A percentile compares a stretch with the other conserved stretches of the same genome.
These are phyloP conservation scores for Drosophila santomea DNA, from an alignment of 1,140 invertebrate genomes.

Conservation along the genomic window DNA sequence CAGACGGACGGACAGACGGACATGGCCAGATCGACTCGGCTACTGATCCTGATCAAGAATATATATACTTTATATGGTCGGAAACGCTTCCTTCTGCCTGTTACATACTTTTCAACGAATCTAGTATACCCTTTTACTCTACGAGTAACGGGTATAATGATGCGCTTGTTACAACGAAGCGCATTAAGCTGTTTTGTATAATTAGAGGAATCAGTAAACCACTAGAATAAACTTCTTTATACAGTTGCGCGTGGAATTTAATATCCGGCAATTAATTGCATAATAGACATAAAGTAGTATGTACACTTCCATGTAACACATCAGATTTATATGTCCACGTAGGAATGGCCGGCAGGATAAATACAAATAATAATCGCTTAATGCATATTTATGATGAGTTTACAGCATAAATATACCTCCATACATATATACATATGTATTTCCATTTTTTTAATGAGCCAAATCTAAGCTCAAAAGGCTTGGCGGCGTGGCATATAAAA, in stretches of 20 bases:
- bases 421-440: neutral
- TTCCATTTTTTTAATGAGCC: constrained; percentile 8
- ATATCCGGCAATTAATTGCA: constrained; percentile 43
- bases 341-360: constrained; percentile 2
- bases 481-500: constrained; percentile 53
- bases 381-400: constrained; percentile 50
- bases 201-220: constrained; percentile 10
- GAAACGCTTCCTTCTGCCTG: too few relatives aligned
- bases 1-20: too few relatives aligned
- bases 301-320: constrained; percentile 5
- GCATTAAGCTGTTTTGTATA: neutral
- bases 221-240: constrained; percentile 17
- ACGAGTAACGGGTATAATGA: too few relatives aligned
- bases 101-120: too few relatives aligned
- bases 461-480: constrained; percentile 56
- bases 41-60: too few relatives aligned
- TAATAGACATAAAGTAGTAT: constrained; percentile 23
- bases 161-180: too few relatives aligned
- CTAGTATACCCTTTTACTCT: too few relatives aligned
- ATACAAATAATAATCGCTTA: constrained; percentile 55
- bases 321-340: constrained; percentile 13
- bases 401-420: neutral
- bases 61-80: too few relatives aligned
- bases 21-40: too few relatives aligned
- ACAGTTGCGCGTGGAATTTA: constrained; percentile 19